phyloP scores from a whole-genome alignment of 2,888 invertebrate species.

The Cheilosia grossa region DNA sequence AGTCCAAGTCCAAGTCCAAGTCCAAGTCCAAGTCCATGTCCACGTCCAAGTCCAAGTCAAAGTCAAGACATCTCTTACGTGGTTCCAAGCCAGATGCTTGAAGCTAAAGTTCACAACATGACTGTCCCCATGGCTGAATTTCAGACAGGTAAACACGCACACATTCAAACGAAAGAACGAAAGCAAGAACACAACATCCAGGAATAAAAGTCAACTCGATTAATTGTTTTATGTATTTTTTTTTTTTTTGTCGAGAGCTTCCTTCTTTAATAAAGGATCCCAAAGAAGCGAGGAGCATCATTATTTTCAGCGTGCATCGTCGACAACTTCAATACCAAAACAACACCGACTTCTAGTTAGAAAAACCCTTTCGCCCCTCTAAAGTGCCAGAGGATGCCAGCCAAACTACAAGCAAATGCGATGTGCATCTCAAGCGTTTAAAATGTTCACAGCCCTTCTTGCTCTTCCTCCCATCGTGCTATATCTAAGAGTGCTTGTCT shows the following conservation, averaged over 20 bases:
- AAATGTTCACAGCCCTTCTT: constrained; percentile 53
- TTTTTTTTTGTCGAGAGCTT: constrained; percentile 43
- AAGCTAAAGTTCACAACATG: too few species aligned
- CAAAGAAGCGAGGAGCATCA: constrained; percentile 46
- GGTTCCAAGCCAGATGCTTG: too few species aligned
- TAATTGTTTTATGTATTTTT: constrained; percentile 50
- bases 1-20: too few species aligned
- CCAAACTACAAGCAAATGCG: constrained; percentile 29
- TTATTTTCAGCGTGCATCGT: constrained; percentile 67
- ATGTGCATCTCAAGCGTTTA: constrained; percentile 63
- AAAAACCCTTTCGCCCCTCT: constrained; percentile 34
- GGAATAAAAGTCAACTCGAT: constrained; percentile 70
- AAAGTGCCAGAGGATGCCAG: constrained; percentile 35
- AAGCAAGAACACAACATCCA: constrained; percentile 51
- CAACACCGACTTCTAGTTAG: constrained; percentile 24
- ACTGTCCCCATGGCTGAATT: constrained; percentile 12
- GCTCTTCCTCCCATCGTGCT: constrained; percentile 8
- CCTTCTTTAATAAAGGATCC: constrained; percentile 55
- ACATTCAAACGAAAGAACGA: neutral
- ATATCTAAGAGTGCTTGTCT: constrained; percentile 24
- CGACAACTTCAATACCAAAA: constrained; percentile 22
- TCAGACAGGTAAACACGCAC: constrained; percentile 31
- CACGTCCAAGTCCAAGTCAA: too few species aligned
- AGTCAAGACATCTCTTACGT: too few species aligned
- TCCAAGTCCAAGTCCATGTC: too few species aligned